Conservation (phyloP, 2,888 invertebrate species). For the Eupelmus urozonus region DNA sequence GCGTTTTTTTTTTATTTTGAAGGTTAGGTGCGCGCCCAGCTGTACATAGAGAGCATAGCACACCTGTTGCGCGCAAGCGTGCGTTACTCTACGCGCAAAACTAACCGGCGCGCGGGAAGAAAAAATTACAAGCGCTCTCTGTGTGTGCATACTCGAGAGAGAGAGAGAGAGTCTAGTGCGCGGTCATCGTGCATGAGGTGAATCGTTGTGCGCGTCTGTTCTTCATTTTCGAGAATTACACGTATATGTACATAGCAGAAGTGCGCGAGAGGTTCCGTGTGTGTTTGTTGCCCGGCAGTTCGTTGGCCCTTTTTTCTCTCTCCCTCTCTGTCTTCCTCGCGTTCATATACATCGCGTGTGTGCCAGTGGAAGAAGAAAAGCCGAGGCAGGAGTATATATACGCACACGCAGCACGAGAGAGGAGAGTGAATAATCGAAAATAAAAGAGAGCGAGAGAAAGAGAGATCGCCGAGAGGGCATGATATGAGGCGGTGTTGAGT, state of each 20-base stretch:
- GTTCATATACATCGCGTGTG: too few species aligned
- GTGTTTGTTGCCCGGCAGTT: not conserved
- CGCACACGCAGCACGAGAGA: not conserved
- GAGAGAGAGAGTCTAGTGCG: too few species aligned
- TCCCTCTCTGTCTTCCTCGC: too few species aligned
- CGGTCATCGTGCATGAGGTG: slow-evolving; percentile 1
- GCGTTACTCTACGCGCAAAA: too few species aligned
- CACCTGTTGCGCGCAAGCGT: slow-evolving; percentile 20
- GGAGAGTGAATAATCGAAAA: not conserved
- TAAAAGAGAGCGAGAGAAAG: not conserved
- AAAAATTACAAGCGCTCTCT: too few species aligned
- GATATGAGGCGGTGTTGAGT: slow-evolving; percentile 20
- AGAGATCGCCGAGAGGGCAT: not conserved
- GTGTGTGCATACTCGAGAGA: too few species aligned
- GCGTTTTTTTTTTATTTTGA: not conserved
- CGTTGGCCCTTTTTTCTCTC: not conserved
- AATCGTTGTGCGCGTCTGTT: too few species aligned
- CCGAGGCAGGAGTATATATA: too few species aligned
- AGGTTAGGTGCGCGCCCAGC: not conserved
- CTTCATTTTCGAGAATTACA: not conserved
- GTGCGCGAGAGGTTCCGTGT: not conserved
- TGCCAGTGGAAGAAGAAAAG: too few species aligned
- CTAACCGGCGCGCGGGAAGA: too few species aligned
- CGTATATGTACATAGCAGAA: not conserved
- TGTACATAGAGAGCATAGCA: not conserved